Base-by-base conservation (phyloP, 2,113 vertebrate genomes). In the Perca fluviatilis region DNA sequence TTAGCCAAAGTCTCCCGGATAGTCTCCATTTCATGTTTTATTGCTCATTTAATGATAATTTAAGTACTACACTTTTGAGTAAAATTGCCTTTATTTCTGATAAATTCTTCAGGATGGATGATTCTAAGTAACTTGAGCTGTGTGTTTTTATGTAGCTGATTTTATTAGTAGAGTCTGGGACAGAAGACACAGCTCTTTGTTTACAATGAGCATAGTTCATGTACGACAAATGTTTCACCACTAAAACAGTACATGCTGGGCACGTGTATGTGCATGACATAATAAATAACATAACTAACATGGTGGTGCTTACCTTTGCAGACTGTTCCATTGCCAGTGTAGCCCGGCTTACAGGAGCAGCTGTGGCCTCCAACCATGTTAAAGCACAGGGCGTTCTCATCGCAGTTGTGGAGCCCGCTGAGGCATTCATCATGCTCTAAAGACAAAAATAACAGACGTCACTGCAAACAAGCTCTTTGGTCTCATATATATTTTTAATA, bases 321-420 rank as follows among this genome's bases (percentile, higher is more conserved):
- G 18, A 94, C 91, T 1, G 97, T 99, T 14, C 98, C 98, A 1
- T 99, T 99, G 40, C 98, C 98, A 0, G 96, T 97, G 84, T 98
- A 99, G 54, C 98, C 98, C 0, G 98, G 98, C 89, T 98, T 98
- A 92, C 98, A 99, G 65, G 98, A 96, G 75, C 98, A 99, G 93
- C 97, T 98, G 94, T 99, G 98, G 14, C 98, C 98, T 61, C 98
- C 98, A 0, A 99, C 97, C 0, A 97, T 99, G 93, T 99, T 99
- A 91, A 99, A 99, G 88, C 98, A 99, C 53, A 99, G 87, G 0
- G 98, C 98, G 0, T 99, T 99, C 82, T 98, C 96, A 73, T 99
- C 97, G 53, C 98, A 99, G 93, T 92, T 97, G 95, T 99, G 97
- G 77, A 98, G 96, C 71, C 97, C 97, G 30, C 97, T 98, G 90